Percentiles rank a stretch among this genome's conserved stretches.
Evolutionary conservation across 1,140 invertebrate genomes (phyloP).

Genomic region (Drosophila mojavensis): DNA sequence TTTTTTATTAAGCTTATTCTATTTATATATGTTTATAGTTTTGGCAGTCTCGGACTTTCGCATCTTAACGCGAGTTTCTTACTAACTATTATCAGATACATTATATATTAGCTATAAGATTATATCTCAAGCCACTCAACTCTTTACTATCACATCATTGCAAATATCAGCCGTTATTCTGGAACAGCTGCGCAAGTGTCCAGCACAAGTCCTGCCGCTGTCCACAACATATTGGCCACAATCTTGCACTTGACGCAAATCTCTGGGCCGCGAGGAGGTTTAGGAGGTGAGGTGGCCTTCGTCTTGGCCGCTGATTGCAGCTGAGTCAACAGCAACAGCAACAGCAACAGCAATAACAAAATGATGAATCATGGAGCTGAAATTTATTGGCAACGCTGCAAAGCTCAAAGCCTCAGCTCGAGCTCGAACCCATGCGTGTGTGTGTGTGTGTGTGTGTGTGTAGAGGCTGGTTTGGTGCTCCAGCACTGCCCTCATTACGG

Average conservation of each 20-base stretch:
- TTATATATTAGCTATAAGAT: too few relatives aligned
- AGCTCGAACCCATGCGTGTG: background rate
- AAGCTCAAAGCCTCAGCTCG: background rate
- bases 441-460: too few relatives aligned
- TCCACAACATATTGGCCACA: background rate
- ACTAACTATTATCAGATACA: too few relatives aligned
- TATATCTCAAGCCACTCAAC: too few relatives aligned
- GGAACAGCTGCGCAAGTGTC: background rate
- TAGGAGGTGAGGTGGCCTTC: slow-evolving; percentile 1
- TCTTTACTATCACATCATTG: too few relatives aligned
- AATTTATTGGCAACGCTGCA: slow-evolving; percentile 56
- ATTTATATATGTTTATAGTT: too few relatives aligned
- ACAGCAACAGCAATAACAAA: slow-evolving; percentile 12
- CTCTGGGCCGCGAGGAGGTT: background rate
- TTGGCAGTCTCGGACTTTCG: too few relatives aligned
- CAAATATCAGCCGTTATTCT: too few relatives aligned
- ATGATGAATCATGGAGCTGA: slow-evolving; percentile 60
- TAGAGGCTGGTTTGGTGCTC: slow-evolving; percentile 5
- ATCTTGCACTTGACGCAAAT: slow-evolving; percentile 23
- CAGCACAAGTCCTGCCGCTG: too few relatives aligned
- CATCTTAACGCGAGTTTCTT: too few relatives aligned
- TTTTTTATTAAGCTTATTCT: too few relatives aligned
- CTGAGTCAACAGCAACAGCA: slow-evolving; percentile 5
- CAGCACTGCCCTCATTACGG: slow-evolving; percentile 50
- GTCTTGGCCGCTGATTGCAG: background rate